Conservation (phyloP, 2,888 invertebrate species). For the Drosophila longiperda region DNA sequence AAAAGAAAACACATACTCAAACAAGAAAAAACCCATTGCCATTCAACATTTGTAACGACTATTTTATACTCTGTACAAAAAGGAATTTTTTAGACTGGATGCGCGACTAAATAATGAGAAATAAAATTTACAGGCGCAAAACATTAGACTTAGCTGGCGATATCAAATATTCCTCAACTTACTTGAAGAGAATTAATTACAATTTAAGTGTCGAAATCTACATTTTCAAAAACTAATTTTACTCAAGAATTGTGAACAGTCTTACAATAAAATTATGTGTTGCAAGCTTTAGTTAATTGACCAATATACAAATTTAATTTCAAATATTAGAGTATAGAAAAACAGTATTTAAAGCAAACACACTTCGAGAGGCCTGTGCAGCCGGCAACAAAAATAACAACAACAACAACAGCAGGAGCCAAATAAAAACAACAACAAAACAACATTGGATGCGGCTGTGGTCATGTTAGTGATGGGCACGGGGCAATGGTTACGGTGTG, state of each 20-base stretch:
- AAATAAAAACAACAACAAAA: slow-evolving; percentile 12
- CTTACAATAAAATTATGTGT: background rate
- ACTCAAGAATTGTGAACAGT: background rate
- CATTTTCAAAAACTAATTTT: background rate
- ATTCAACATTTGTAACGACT: background rate
- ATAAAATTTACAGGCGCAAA: background rate
- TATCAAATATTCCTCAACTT: background rate
- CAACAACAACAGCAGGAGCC: slow-evolving; percentile 26
- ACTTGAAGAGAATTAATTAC: background rate
- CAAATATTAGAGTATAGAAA: slow-evolving; percentile 2
- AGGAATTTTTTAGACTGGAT: background rate
- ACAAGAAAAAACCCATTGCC: slow-evolving; percentile 13
- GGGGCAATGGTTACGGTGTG: slow-evolving; percentile 30
- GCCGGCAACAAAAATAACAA: slow-evolving; percentile 22
- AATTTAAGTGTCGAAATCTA: background rate
- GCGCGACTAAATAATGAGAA: background rate
- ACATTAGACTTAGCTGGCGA: background rate
- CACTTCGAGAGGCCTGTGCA: slow-evolving; percentile 28
- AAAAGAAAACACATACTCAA: slow-evolving; percentile 14
- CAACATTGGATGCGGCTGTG: slow-evolving; percentile 25
- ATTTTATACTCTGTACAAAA: background rate
- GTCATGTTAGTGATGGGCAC: slow-evolving; percentile 29
- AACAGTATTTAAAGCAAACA: slow-evolving; percentile 52
- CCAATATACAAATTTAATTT: background rate
- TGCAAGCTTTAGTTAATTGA: background rate